Evolutionary conservation across 2,113 vertebrate species (phyloP), one percentile per base, ranked within the genome.

Genomic region (Leuciscus idus): DNA sequence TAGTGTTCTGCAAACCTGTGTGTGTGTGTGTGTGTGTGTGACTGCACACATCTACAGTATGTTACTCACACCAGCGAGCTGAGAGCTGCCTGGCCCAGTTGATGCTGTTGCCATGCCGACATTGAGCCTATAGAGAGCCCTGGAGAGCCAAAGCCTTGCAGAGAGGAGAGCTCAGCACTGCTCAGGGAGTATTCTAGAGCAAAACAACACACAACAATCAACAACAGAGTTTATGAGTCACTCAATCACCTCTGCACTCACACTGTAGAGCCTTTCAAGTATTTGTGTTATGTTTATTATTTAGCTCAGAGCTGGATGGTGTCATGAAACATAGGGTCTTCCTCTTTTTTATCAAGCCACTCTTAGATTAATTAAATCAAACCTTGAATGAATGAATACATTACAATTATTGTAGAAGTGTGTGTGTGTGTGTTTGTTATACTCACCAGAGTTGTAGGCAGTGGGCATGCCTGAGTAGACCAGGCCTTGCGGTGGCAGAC

Each of bases 31-130:
- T 2, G 5, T 73, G 80, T 80, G 52, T 88, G 80, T 46, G 57
- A 73, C 43, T 87, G 75, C 82, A 59, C 28, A 87, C 84, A 85
- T 77, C 62, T 84, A 26, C 26, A 26, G 26, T 26, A 72, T 80
- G 91, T 90, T 94, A 99, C 98, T 99, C 95, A 99, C 98, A 98
- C 96, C 84, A 99, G 96, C 90, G 97, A 98, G 96, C 96, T 98
- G 95, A 99, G 98, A 91, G 97, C 95, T 19, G 96, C 95, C 86
- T 97, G 98, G 91, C 97, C 97, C 57, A 99, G 93, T 87, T 98
- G 97, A 93, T 99, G 98, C 92, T 99, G 98, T 92, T 99, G 98
- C 98, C 98, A 99, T 95, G 97, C 97, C 73, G 98, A 99, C 89
- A 98, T 96, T 92, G 97, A 98, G 91, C 98, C 97, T 87, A 99